phyloP scores from a whole-genome alignment of 2,797 vertebrate species.

The Bucorvus abyssinicus region DNA sequence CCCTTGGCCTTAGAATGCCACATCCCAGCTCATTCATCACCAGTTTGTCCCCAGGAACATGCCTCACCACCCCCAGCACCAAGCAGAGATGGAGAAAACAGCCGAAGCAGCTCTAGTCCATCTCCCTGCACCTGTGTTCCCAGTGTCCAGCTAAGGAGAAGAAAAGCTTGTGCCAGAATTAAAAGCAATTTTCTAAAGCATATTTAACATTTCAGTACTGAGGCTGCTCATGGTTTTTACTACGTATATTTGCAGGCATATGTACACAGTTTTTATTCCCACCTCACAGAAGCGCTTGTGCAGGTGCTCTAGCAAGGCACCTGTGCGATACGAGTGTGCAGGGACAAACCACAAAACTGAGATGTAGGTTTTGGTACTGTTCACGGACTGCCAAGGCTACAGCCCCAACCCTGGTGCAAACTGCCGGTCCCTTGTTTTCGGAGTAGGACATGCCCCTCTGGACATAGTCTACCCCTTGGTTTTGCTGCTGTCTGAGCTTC shows the following conservation, averaged over 20 bases:
- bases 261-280: neutral
- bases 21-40: accelerated
- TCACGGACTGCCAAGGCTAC: neutral
- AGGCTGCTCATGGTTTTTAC: accelerated
- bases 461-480: neutral
- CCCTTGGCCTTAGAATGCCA: neutral
- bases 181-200: neutral
- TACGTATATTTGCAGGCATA: neutral
- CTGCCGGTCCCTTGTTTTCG: accelerated
- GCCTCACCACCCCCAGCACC: neutral
- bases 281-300: accelerated
- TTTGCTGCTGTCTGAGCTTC: neutral
- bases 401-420: neutral
- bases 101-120: accelerated
- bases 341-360: neutral
- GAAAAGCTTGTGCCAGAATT: neutral
- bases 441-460: neutral
- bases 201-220: accelerated
- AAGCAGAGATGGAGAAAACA: neutral
- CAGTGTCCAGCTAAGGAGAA: neutral
- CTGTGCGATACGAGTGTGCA: neutral
- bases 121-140: neutral
- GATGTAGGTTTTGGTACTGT: neutral
- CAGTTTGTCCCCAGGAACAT: neutral
- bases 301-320: neutral